phyloP scores from a whole-genome alignment of 2,888 invertebrate species.

The Hermodice carunculata region DNA sequence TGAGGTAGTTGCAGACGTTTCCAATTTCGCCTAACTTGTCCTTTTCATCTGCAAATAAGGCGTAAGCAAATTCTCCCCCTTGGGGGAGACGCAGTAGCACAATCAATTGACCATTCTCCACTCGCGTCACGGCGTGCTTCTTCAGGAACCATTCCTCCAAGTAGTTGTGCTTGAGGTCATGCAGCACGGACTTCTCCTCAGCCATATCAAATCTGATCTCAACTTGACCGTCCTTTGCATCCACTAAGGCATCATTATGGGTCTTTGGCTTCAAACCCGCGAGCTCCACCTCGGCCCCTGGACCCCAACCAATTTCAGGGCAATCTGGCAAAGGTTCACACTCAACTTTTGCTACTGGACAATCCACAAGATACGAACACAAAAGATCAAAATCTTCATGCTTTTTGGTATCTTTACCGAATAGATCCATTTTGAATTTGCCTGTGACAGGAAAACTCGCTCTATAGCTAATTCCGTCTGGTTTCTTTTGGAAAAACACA shows the following conservation, averaged over 20 bases:
- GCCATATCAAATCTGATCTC: constrained; percentile 57
- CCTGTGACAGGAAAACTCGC: constrained; percentile 57
- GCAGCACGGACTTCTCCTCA: constrained; percentile 52
- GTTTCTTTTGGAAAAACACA: constrained; percentile 59
- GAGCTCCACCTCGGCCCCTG: constrained; percentile 53
- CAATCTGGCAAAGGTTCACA: constrained; percentile 61
- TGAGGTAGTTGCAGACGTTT: constrained; percentile 65
- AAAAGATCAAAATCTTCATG: constrained; percentile 61
- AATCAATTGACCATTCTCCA: constrained; percentile 55
- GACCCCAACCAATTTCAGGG: constrained; percentile 66
- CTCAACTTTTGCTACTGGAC: constrained; percentile 50
- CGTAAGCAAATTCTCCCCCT: constrained; percentile 60
- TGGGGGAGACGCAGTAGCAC: constrained; percentile 60
- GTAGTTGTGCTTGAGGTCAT: constrained; percentile 55
- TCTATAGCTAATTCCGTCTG: constrained; percentile 50
- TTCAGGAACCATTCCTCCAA: constrained; percentile 49
- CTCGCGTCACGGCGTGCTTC: constrained; percentile 54
- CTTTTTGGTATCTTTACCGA: constrained; percentile 54
- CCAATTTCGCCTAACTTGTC: constrained; percentile 55
- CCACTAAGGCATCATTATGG: constrained; percentile 59
- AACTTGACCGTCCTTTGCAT: constrained; percentile 58
- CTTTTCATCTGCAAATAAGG: constrained; percentile 59
- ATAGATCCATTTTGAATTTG: constrained; percentile 64
- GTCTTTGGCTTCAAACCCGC: constrained; percentile 57
- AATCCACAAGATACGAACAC: constrained; percentile 63